Conservation (phyloP, 2,113 vertebrate species). For the Alaudala cheleensis region DNA sequence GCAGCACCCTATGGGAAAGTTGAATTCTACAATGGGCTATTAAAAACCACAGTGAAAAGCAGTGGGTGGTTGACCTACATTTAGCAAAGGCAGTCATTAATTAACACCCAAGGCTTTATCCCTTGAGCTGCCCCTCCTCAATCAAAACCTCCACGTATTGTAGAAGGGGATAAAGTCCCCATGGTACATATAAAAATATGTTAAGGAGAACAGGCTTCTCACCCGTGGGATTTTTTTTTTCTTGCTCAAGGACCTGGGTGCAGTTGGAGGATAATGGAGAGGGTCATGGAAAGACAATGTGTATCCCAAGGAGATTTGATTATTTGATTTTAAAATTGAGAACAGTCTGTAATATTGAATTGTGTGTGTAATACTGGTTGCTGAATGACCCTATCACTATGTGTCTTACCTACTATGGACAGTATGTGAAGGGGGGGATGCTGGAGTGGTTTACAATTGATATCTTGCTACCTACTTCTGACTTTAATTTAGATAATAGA, state of each 20-base stretch:
- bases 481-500: neutral
- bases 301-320: neutral
- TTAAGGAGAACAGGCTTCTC: neutral
- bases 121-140: neutral
- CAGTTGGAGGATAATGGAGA: neutral
- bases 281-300: accelerated
- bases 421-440: neutral
- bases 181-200: neutral
- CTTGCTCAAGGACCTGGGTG: neutral
- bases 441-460: neutral
- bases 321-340: neutral
- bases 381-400: neutral
- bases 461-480: neutral
- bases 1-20: neutral
- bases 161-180: neutral
- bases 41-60: neutral
- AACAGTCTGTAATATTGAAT: neutral
- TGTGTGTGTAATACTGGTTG: neutral
- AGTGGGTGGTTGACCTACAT: neutral
- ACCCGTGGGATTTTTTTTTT: neutral
- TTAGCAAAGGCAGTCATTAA: neutral
- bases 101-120: neutral
- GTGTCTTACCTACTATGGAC: neutral
- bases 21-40: neutral
- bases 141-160: neutral